These are phyloP conservation scores for Forbesichthys papilliferus DNA, from an alignment of 2,113 vertebrate genomes.

Conservation along the genomic window DNA sequence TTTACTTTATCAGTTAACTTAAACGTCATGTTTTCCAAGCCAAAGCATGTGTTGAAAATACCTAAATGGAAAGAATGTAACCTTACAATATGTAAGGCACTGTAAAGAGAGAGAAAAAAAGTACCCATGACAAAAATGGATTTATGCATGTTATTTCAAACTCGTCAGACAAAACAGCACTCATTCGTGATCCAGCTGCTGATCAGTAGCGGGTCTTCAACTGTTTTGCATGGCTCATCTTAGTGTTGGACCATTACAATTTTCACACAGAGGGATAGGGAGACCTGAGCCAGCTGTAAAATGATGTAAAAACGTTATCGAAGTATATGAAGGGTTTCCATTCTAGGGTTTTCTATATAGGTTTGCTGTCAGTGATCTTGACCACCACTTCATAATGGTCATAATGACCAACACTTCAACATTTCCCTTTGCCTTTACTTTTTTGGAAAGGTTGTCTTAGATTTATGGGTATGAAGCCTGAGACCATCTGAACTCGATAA, in stretches of 20 bases:
- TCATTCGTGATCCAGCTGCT: constrained; percentile 38
- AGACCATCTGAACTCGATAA: constrained; percentile 42
- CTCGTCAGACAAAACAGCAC: constrained; percentile 27
- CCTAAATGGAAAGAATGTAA: constrained; percentile 24
- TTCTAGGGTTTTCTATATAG: constrained; percentile 43
- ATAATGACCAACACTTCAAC: too few species aligned
- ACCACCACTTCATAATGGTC: constrained; percentile 3
- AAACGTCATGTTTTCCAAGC: constrained; percentile 43
- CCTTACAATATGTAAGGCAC: constrained; percentile 12
- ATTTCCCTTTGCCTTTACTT: constrained; percentile 22
- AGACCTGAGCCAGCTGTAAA: constrained; percentile 52
- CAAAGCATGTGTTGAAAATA: constrained; percentile 59
- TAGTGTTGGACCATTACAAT: constrained; percentile 36
- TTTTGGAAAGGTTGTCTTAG: constrained; percentile 37
- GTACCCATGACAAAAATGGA: constrained; percentile 43
- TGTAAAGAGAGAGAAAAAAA: constrained; percentile 11
- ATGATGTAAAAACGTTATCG: constrained; percentile 61
- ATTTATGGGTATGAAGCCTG: constrained; percentile 52
- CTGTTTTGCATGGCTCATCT: constrained; percentile 62
- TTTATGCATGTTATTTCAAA: constrained; percentile 56
- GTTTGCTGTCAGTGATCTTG: constrained; percentile 42
- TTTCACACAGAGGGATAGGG: constrained; percentile 25
- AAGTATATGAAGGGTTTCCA: constrained; percentile 57
- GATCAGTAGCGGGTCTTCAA: constrained; percentile 42
- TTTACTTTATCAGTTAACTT: constrained; percentile 13